Evolutionary conservation across 2,888 invertebrate species (phyloP), one percentile per base, ranked within the genome.

Genomic region (Coleophora deauratella): DNA sequence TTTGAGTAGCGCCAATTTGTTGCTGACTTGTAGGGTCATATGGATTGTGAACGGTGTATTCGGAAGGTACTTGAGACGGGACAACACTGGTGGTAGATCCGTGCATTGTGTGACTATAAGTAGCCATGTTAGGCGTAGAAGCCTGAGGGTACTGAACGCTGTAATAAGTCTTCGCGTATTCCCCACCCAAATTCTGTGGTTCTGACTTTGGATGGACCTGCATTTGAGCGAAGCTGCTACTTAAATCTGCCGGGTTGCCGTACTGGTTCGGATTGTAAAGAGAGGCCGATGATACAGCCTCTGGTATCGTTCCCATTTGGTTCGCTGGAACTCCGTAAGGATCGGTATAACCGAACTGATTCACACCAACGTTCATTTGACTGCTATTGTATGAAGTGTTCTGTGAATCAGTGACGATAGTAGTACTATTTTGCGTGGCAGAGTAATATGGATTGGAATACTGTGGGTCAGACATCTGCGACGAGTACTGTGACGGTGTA

Each of bases 101-200:
- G 12, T 73, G 71, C 2, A 60, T 61, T 1, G 73, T 73, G 41
- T 64, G 62, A 31, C 76, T 80, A 42, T 78, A 80, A 0, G 77
- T 73, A 1, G 72, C 66, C 42, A 64, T 62, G n/a, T 72, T 72
- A 0, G 67, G 67, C 0, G 67, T 65, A 2, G 74, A 63, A 0
- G 54, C 57, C 41, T 73, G 69, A 0, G 78, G 79, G 45, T 81
- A 79, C 37, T 80, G 75, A 1, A 67, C 62, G 41, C 58, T 76
- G 52, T 79, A 80, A 48, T 66, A 81, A 1, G 76, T 80, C 39
- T 84, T 74, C 0, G 75, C 66, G 45, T 81, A 80, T 38, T 80
- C 79, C 0, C 57, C 50, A 0, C 56, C 59, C 39, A 59, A 69
- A 21, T 52, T 57, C 14, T 46, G 42, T 0, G 63, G 51, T 3